Evolutionary conservation across 2,797 vertebrate species (phyloP).

Genomic region (Coregonus suidteri): DNA sequence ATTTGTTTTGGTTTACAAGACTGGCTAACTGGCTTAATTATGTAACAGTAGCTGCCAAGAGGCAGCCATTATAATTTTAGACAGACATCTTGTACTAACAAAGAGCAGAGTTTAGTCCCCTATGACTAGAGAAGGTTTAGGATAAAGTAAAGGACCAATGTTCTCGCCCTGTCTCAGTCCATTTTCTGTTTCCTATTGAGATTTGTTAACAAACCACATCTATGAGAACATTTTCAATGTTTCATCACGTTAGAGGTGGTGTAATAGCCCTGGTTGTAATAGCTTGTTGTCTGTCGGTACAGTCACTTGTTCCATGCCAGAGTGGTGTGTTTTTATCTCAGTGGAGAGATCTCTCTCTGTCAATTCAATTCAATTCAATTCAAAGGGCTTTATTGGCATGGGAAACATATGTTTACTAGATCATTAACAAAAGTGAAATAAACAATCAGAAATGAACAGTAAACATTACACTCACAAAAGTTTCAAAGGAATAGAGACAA

Average conservation of each 20-base stretch:
- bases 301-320: neutral
- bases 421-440: too few species aligned
- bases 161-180: too few species aligned
- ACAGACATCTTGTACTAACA: neutral
- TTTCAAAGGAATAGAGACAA: too few species aligned
- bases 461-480: too few species aligned
- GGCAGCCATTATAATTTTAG: neutral
- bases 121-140: too few species aligned
- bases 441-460: too few species aligned
- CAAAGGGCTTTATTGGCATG: too few species aligned
- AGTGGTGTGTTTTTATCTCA: neutral
- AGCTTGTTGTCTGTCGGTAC: neutral
- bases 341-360: neutral
- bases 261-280: neutral
- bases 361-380: too few species aligned
- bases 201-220: neutral
- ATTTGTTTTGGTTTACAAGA: neutral
- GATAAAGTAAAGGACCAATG: too few species aligned
- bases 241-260: neutral
- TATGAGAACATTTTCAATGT: neutral
- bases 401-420: too few species aligned
- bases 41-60: neutral
- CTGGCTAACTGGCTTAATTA: neutral
- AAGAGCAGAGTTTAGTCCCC: neutral
- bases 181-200: neutral